Evolutionary conservation across 2,113 vertebrate genomes (phyloP).

Genomic region (Peromyscus leucopus): DNA sequence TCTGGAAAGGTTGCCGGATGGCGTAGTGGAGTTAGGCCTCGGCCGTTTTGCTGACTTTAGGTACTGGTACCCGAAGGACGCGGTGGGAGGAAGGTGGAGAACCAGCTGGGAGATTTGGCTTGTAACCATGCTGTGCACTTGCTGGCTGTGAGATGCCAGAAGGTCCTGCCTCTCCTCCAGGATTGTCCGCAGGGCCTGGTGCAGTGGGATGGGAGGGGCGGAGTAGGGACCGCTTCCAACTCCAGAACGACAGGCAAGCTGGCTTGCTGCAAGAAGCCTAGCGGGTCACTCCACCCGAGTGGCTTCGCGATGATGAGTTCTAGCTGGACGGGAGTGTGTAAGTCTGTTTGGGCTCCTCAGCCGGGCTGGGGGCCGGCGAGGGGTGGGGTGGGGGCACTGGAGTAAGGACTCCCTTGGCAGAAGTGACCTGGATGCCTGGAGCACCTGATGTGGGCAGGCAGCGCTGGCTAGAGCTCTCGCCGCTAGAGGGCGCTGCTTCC

Average conservation of each 20-base stretch:
- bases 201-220: not conserved
- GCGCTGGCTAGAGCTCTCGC: not conserved
- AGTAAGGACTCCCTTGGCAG: not conserved
- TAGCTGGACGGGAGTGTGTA: not conserved
- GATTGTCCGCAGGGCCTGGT: not conserved
- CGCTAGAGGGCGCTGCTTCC: conserved; percentile 66
- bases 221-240: not conserved
- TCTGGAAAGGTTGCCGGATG: not conserved
- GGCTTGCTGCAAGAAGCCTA: not conserved
- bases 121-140: not conserved
- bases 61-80: not conserved
- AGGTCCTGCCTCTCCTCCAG: not conserved
- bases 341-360: not conserved
- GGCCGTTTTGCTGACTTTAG: not conserved
- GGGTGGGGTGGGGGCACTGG: not conserved
- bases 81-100: not conserved
- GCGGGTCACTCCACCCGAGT: not conserved
- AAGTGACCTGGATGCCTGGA: not conserved
- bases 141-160: not conserved
- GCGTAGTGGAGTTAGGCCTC: not conserved
- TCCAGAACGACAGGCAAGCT: not conserved
- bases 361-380: no score
- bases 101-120: not conserved
- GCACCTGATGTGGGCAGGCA: no score
- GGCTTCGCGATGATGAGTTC: not conserved